phyloP scores from a whole-genome alignment of 2,113 vertebrate species.

The Illadopsis cleaveri region DNA sequence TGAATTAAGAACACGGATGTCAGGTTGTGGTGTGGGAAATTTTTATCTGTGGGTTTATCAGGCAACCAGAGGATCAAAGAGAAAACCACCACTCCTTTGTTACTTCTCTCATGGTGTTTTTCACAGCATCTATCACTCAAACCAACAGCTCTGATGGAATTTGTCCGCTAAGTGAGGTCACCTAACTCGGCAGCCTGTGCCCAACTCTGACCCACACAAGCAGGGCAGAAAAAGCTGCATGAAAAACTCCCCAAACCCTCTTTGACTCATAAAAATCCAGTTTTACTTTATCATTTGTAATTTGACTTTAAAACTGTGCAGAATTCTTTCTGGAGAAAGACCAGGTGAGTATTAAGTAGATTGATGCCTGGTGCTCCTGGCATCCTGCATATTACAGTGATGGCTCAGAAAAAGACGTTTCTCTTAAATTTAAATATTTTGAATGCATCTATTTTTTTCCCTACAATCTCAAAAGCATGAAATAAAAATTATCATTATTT shows the following conservation, averaged over 20 bases:
- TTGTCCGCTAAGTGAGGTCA: neutral
- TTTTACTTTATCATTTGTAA: neutral
- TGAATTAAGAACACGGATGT: accelerated
- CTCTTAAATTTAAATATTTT: neutral
- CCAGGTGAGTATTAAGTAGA: neutral
- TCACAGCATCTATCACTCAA: neutral
- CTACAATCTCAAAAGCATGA: neutral
- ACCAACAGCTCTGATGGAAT: neutral
- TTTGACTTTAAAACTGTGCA: neutral
- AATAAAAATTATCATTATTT: neutral
- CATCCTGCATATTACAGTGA: neutral
- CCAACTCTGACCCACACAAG: too few relatives aligned
- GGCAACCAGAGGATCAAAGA: neutral
- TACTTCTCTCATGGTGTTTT: neutral
- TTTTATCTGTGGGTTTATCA: neutral
- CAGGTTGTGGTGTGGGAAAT: neutral
- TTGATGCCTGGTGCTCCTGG: neutral
- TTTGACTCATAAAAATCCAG: neutral
- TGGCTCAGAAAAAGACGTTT: neutral
- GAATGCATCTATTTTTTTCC: neutral
- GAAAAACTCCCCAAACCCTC: accelerated
- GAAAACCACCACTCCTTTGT: neutral
- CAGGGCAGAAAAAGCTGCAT: neutral
- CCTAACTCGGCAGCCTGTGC: neutral
- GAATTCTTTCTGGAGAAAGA: neutral